Conservation (phyloP, 2,797 vertebrate genomes). For the Denticeps clupeoides region DNA sequence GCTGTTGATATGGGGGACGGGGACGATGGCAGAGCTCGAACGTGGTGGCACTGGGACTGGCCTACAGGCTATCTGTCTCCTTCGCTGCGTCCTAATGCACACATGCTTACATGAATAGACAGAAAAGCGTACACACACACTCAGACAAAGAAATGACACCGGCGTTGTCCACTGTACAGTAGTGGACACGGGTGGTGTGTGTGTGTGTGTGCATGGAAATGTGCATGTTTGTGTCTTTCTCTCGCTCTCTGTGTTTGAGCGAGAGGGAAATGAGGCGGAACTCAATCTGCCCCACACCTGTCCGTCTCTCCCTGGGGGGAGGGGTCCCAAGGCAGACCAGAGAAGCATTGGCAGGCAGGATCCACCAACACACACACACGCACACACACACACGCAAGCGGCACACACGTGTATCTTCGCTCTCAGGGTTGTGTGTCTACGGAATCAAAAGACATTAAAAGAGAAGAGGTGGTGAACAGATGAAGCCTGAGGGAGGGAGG, state of each 20-base stretch:
- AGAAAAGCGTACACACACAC: too few relatives aligned
- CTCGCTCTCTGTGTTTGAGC: constrained; percentile 21
- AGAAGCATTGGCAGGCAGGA: not conserved
- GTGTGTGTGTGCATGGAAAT: constrained; percentile 10
- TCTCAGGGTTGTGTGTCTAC: not conserved
- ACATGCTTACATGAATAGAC: constrained; percentile 6
- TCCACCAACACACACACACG: constrained; percentile 3
- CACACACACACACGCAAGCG: constrained; percentile 7
- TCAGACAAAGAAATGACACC: too few relatives aligned
- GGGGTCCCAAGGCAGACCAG: constrained; percentile 35
- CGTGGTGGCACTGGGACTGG: too few relatives aligned
- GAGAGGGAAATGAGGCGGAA: constrained; percentile 52
- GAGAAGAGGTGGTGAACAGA: not conserved
- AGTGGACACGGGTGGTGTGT: constrained; percentile 1
- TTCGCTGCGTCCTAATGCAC: constrained; percentile 16
- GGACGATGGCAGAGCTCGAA: too few relatives aligned
- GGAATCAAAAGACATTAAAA: not conserved
- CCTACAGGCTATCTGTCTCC: too few relatives aligned
- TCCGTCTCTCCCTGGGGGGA: constrained; percentile 42
- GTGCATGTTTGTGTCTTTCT: constrained; percentile 20
- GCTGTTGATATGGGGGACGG: too few relatives aligned
- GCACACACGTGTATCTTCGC: constrained; percentile 9
- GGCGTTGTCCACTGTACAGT: too few relatives aligned
- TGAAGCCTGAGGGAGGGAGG: not conserved
- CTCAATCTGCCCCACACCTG: constrained; percentile 60